phyloP scores from a whole-genome alignment of 2,113 vertebrate species.

The Callipepla californica region DNA sequence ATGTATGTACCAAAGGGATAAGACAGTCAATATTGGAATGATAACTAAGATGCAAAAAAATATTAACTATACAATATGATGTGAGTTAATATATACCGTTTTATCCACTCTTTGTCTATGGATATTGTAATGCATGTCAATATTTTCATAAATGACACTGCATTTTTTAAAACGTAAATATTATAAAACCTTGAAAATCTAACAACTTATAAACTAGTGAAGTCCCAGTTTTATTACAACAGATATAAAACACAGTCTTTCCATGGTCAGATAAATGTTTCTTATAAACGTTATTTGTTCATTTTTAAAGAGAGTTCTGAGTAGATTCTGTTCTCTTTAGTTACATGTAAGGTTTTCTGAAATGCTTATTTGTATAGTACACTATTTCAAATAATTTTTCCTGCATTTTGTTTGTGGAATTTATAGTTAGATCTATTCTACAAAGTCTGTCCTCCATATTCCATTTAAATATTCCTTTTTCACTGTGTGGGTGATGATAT shows the following conservation, averaged over 20 bases:
- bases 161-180: background rate
- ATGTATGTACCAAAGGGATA: background rate
- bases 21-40: background rate
- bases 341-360: background rate
- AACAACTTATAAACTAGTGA: background rate
- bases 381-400: background rate
- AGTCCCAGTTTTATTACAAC: background rate
- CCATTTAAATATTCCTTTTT: background rate
- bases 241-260: background rate
- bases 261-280: background rate
- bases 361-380: background rate
- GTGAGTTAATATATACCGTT: background rate
- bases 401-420: slow-evolving; percentile 11
- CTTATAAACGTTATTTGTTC: background rate
- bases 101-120: background rate
- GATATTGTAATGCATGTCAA: background rate
- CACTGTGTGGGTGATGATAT: background rate
- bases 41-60: background rate
- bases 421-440: background rate
- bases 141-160: background rate
- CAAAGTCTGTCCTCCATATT: background rate
- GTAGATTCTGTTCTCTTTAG: background rate
- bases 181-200: background rate
- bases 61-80: too few species aligned
- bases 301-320: background rate